Percentiles rank a stretch among this genome's conserved stretches.
phyloP scores from a whole-genome alignment of 2,113 vertebrate genomes.

The Ammodramus savannarum region DNA sequence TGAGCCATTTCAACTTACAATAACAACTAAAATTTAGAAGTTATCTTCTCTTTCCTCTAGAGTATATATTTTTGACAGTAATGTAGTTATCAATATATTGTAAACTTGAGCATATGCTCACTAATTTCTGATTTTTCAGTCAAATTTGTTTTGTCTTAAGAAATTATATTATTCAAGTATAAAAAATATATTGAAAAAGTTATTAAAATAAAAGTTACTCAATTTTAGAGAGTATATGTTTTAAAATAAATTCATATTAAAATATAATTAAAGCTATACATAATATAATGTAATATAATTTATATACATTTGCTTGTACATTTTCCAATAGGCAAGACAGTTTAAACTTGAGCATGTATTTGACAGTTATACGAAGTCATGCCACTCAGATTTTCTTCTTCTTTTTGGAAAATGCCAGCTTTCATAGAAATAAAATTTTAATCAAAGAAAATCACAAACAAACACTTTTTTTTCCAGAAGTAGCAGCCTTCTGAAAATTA shows the following conservation, averaged over 20 bases:
- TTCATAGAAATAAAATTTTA: background rate
- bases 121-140: background rate
- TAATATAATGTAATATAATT: background rate
- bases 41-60: background rate
- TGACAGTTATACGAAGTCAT: background rate
- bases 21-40: background rate
- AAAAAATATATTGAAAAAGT: background rate
- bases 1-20: background rate
- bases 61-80: background rate
- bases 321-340: background rate
- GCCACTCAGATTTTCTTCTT: background rate
- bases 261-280: background rate
- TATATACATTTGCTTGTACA: background rate
- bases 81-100: background rate
- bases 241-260: background rate
- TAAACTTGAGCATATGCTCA: background rate
- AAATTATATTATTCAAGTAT: background rate
- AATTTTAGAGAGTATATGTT: background rate
- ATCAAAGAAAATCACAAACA: background rate
- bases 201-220: background rate
- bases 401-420: background rate
- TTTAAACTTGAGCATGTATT: background rate
- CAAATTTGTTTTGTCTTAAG: background rate
- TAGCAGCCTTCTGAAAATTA: background rate
- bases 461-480: background rate